phyloP scores from a whole-genome alignment of 2,888 invertebrate species.

The Brachyopa scutellaris region DNA sequence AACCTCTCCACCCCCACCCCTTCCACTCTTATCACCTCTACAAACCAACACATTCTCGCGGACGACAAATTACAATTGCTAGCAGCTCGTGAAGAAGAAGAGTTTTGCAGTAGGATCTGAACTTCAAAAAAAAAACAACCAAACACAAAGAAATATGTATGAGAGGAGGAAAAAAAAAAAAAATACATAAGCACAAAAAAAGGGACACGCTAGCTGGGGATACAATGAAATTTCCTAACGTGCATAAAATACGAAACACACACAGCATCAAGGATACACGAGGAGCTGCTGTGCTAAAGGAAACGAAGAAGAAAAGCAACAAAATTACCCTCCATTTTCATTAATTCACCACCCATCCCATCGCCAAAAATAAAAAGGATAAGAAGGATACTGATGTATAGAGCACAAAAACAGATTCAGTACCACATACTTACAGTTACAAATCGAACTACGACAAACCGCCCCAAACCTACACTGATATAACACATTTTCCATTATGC shows the following conservation, averaged over 20 bases:
- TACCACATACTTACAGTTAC: constrained; percentile 71
- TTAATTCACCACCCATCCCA: constrained; percentile 38
- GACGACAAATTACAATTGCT: constrained; percentile 64
- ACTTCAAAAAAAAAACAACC: constrained; percentile 17
- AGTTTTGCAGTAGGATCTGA: constrained; percentile 36
- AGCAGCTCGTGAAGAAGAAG: constrained; percentile 68
- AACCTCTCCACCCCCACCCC: constrained; percentile 8
- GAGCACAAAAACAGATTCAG: constrained; percentile 56
- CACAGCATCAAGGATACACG: constrained; percentile 58
- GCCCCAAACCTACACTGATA: constrained; percentile 18
- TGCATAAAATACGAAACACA: constrained; percentile 67
- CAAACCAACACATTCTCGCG: constrained; percentile 13
- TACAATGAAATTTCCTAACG: constrained; percentile 71
- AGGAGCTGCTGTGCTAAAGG: constrained; percentile 30
- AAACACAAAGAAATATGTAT: constrained; percentile 53
- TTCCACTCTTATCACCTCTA: constrained; percentile 62
- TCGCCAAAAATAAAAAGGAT: constrained; percentile 42
- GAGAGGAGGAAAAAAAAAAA: constrained; percentile 20
- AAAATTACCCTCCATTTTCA: constrained; percentile 70
- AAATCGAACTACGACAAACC: constrained; percentile 67
- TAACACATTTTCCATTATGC: constrained; percentile 69
- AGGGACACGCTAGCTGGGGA: constrained; percentile 43
- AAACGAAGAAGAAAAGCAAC: constrained; percentile 56
- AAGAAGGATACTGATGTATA: constrained; percentile 36
- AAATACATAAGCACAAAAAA: constrained; percentile 8